Base-by-base conservation (phyloP, 2,888 invertebrate species). In the Erebia epiphron region DNA sequence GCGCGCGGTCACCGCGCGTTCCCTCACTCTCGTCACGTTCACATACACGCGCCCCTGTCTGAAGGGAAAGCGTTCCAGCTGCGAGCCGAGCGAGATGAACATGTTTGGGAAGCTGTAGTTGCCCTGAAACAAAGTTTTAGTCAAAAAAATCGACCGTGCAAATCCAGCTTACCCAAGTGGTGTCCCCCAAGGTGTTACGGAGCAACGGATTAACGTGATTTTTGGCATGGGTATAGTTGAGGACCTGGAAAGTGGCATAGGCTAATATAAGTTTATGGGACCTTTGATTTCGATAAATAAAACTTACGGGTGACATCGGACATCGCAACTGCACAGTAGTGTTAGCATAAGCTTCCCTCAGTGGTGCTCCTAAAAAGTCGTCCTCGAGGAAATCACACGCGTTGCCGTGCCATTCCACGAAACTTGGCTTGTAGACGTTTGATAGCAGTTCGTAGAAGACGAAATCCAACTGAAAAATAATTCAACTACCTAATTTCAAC, bases 381-480 rank as follows among this genome's bases (percentile, higher is more conserved):
- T 65, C 54, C 2, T 54, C 41, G 5, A 65, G 8, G 1, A 65
- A 43, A 0, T 56, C 18, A 11, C 68, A 68, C 1, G 13, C 41
- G n/a, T 1, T 43, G 18, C 62, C 52, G 13, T 62, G 61, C 10
- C 70, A 50, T 14, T 68, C 68, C 7, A 73, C 68, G n/a, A 73
- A 73, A 46, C 68, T 73, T 4, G 68, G 62, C 58, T 73, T 73
- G 18, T 73, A 73, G 11, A 66, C 66, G 58, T 70, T 73, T 0
- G 70, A 68, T 2, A 73, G 62, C 7, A 68, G 35, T 70, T 73
- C 54, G 52, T 68, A 73, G 46, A 68, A 68, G 13, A 14, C 49
- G 26, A 70, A 52, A 43, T 70, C n/a, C 16, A 73, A 8, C 73
- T 73, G 35, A 4, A 68, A 73, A 26, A 26, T 26, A n/a, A n/a